phyloP scores from a whole-genome alignment of 2,113 vertebrate species.

The Centropristis striata region DNA sequence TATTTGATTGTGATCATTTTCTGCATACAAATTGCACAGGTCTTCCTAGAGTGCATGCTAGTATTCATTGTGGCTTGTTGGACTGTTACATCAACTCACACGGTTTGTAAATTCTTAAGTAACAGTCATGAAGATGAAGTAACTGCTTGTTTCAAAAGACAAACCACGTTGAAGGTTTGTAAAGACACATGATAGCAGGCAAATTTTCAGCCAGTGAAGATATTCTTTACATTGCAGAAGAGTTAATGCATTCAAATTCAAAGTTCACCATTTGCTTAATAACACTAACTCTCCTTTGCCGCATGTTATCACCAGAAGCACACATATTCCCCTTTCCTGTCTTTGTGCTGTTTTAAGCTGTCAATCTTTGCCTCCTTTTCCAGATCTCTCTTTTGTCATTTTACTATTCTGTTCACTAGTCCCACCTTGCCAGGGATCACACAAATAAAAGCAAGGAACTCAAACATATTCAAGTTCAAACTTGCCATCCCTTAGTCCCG shows the following conservation, averaged over 20 bases:
- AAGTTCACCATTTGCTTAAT: background rate
- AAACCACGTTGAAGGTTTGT: slow-evolving; percentile 16
- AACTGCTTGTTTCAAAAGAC: slow-evolving; percentile 58
- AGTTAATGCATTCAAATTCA: background rate
- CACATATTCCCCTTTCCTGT: background rate
- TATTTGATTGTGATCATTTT: background rate
- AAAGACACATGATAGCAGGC: background rate
- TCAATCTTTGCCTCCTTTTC: background rate
- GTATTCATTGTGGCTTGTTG: background rate
- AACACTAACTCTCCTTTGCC: background rate
- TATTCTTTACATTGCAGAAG: background rate
- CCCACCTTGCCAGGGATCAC: background rate
- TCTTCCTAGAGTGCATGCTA: background rate
- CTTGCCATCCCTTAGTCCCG: slow-evolving; percentile 42
- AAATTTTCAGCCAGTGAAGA: background rate
- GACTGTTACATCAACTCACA: background rate
- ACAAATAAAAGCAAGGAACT: slow-evolving; percentile 13
- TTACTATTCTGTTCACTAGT: background rate
- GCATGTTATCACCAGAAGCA: background rate
- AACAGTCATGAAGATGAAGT: slow-evolving; percentile 21
- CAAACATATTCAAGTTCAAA: slow-evolving; percentile 59
- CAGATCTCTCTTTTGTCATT: background rate
- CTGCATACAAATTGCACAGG: background rate
- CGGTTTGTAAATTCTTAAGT: slow-evolving; percentile 18
- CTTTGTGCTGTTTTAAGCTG: background rate